A percentile compares a stretch with the other conserved stretches of the same genome.
These are phyloP conservation scores for Cygnus olor DNA, from an alignment of 2,797 vertebrate species.

Conservation along the genomic window DNA sequence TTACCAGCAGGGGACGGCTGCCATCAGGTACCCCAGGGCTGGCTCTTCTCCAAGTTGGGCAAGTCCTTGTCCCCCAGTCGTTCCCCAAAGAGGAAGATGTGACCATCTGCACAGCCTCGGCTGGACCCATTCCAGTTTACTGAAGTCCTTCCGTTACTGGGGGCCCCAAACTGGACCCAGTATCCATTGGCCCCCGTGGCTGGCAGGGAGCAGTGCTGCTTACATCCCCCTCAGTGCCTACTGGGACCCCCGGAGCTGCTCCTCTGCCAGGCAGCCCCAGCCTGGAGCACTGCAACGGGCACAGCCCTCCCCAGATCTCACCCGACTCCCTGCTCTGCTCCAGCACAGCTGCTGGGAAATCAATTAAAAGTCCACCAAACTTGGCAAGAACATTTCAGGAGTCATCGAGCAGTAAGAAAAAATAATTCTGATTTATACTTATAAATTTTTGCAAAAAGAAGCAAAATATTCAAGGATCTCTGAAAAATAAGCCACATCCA, in stretches of 20 bases:
- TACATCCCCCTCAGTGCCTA: fast-evolving
- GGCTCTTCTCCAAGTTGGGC: neutral
- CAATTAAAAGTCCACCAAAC: neutral
- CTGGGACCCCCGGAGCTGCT: fast-evolving
- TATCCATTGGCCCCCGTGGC: neutral
- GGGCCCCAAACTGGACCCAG: neutral
- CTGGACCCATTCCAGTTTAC: fast-evolving
- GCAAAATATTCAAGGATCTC: neutral
- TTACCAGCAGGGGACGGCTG: neutral
- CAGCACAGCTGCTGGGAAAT: neutral
- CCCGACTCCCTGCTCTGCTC: neutral
- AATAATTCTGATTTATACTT: neutral
- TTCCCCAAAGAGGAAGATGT: neutral
- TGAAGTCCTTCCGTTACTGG: neutral
- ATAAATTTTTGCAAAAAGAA: neutral
- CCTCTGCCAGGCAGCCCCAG: neutral
- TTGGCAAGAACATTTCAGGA: neutral
- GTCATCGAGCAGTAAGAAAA: neutral
- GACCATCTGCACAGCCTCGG: fast-evolving
- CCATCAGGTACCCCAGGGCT: neutral
- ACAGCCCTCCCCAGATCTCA: neutral
- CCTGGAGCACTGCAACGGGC: neutral
- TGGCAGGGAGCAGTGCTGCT: neutral
- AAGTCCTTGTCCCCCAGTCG: fast-evolving
- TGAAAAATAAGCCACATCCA: neutral